phyloP scores from a whole-genome alignment of 1,140 invertebrate species.

The Himalopsyche phryganea region DNA sequence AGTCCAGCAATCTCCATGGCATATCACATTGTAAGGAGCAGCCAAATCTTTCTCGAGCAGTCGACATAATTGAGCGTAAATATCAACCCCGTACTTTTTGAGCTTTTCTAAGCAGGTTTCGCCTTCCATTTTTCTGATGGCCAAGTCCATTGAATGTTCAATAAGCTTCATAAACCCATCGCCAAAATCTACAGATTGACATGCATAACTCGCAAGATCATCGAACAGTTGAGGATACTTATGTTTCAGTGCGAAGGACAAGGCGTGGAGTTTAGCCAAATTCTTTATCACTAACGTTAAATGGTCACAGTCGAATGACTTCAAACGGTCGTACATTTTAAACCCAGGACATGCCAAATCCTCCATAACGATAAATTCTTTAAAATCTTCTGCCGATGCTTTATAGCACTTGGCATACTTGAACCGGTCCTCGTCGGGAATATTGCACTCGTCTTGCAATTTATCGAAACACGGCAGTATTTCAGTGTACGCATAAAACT shows the following conservation, averaged over 20 bases:
- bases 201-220: not conserved
- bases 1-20: conserved; percentile 55
- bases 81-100: not conserved
- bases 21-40: conserved; percentile 36
- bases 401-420: conserved; percentile 32
- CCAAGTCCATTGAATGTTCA: not conserved
- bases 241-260: conserved; percentile 49
- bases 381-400: conserved; percentile 37
- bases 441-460: conserved; percentile 7
- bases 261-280: conserved; percentile 54
- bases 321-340: conserved; percentile 50
- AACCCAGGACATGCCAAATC: conserved; percentile 51
- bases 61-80: not conserved
- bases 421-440: conserved; percentile 14
- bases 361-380: conserved; percentile 49
- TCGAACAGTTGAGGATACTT: conserved; percentile 39
- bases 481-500: conserved; percentile 5
- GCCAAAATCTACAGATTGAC: conserved; percentile 1
- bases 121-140: conserved; percentile 34
- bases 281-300: conserved; percentile 45
- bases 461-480: conserved; percentile 1
- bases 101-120: conserved; percentile 35
- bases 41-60: not conserved
- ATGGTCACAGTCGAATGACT: conserved; percentile 47
- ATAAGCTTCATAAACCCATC: not conserved